These are phyloP conservation scores for Conchocele bisecta DNA, from an alignment of 2,888 invertebrate species.

Conservation along the genomic window DNA sequence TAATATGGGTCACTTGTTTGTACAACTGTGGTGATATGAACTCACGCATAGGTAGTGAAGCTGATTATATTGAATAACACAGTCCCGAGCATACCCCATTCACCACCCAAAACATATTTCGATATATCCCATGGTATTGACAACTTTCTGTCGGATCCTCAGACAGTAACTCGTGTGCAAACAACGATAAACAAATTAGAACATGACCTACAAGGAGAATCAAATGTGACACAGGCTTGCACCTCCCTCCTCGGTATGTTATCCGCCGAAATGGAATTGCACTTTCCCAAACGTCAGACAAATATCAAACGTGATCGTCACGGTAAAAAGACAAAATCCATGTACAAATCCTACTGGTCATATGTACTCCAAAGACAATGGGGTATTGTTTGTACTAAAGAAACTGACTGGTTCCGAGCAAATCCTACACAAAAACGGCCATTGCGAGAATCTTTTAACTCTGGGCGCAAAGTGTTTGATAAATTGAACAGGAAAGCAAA, in stretches of 20 bases:
- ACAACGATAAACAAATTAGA: not conserved
- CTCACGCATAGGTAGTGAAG: not conserved
- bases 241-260: too few relatives aligned
- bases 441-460: slow-evolving; percentile 2
- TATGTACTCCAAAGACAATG: not conserved
- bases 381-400: slow-evolving; percentile 7
- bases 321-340: not conserved
- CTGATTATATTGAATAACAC: not conserved
- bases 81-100: not conserved
- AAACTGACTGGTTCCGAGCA: not conserved
- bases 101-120: not conserved
- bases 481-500: slow-evolving; percentile 15
- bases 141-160: not conserved
- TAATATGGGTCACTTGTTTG: not conserved
- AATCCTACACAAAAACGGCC: not conserved
- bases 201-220: not conserved
- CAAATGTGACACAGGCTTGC: not conserved
- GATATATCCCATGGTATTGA: too few relatives aligned
- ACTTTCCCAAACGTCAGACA: too few relatives aligned
- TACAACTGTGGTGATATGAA: slow-evolving; percentile 19
- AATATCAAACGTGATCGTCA: too few relatives aligned
- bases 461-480: slow-evolving; percentile 3
- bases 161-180: not conserved
- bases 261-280: too few relatives aligned
- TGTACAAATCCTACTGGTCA: not conserved